These are phyloP conservation scores for Synanthedon tipuliformis DNA, from an alignment of 2,888 invertebrate genomes.

Conservation along the genomic window DNA sequence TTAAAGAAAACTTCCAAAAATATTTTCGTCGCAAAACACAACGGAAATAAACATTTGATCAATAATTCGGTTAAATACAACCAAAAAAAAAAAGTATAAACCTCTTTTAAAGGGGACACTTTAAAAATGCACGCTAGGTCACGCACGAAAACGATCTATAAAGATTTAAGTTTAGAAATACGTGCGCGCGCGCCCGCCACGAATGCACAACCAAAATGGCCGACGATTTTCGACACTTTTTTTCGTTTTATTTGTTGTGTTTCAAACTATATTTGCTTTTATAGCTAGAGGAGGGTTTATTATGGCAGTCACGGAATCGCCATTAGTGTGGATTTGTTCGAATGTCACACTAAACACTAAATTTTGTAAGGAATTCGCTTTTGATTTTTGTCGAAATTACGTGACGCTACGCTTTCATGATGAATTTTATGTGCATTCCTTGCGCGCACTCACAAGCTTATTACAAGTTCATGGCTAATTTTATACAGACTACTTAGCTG, in stretches of 20 bases:
- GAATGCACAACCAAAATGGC: conserved; percentile 24
- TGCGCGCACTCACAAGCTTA: background rate
- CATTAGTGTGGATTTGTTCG: conserved; percentile 40
- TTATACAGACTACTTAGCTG: too few species aligned
- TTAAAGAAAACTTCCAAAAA: too few species aligned
- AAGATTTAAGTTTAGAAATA: conserved; percentile 40
- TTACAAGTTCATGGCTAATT: too few species aligned
- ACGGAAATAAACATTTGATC: conserved; percentile 29
- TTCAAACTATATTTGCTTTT: conserved; percentile 61
- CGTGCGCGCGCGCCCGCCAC: conserved; percentile 38
- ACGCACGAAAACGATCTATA: conserved; percentile 66
- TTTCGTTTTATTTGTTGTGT: conserved; percentile 53
- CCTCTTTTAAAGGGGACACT: conserved; percentile 12
- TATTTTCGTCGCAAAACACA: too few species aligned
- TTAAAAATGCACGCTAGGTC: conserved; percentile 30
- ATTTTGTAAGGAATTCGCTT: background rate
- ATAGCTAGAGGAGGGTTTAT: conserved; percentile 53
- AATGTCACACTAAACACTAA: background rate
- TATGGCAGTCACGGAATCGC: conserved; percentile 54
- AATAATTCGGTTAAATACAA: conserved; percentile 20
- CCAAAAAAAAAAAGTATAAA: conserved; percentile 21
- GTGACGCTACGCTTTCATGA: background rate
- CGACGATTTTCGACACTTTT: conserved; percentile 33
- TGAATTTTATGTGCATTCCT: background rate
- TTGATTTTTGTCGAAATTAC: background rate